Base-by-base conservation (phyloP, 1,140 invertebrate genomes). In the Eciton burchellii region DNA sequence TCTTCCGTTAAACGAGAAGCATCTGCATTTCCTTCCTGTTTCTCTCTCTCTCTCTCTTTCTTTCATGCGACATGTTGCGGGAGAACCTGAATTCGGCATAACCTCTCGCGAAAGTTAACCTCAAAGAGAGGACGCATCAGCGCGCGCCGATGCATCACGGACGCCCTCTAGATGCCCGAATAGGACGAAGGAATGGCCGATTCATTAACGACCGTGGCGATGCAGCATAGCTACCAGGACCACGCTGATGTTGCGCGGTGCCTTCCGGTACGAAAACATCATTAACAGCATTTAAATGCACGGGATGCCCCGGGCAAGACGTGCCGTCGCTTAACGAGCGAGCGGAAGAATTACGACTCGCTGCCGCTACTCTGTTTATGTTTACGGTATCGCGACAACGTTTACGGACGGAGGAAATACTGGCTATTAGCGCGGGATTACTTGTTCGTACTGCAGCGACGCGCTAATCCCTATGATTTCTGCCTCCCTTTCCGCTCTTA, bases 221-320 rank as follows among this genome's bases (percentile, higher is more conserved):
- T 54, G 59, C 21, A 70, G 66, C 21, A 45, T 52, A 16, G 49
- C 26, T 6, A 6, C 35, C 6, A 63, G 19, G 14, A 56, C 6
- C 41, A n/a, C n/a, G 35, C 24, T 52, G 6, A 29, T 26, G 26
- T 9, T 8, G 24, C 29, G n/a, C 43, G 70, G 29, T 82, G 79
- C 79, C 82, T 87, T 81, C 82, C 47, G 79, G 74, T 86, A 89
- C 85, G 77, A 88, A 87, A 89, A 86, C 82, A 83, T 90, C 84
- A 87, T 91, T 90, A 91, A 91, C 85, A 89, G 85, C 86, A 86
- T 91, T 90, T 89, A 89, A 91, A 90, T 87, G 85, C 82, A 59
- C 81, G 62, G 81, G 76, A 85, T 57, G 83, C 85, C 66, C 57
- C 74, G 76, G 70, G 84, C 85, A 86, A 81, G 88, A 85, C 88